phyloP scores from a whole-genome alignment of 2,113 vertebrate species.

The Harpagus bidentatus region DNA sequence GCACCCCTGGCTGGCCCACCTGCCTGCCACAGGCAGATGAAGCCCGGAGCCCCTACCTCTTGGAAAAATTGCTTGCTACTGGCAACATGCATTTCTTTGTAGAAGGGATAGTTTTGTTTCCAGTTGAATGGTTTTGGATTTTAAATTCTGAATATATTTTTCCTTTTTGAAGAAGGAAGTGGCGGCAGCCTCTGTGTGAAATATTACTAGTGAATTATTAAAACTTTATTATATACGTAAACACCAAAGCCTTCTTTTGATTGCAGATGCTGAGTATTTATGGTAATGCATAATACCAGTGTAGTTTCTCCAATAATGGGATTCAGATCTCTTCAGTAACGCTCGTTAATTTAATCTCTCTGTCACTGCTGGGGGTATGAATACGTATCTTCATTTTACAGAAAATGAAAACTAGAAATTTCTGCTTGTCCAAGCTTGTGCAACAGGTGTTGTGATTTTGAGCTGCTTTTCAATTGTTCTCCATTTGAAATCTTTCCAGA shows the following conservation, averaged over 20 bases:
- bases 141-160: background rate
- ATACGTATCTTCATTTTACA: background rate
- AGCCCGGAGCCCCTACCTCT: rapidly evolving
- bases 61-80: background rate
- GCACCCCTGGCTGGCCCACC: background rate
- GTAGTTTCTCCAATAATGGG: slow-evolving; percentile 22
- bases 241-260: slow-evolving; percentile 31
- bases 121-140: background rate
- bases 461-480: background rate
- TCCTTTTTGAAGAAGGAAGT: background rate
- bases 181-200: background rate
- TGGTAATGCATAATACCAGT: background rate
- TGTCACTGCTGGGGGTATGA: slow-evolving; percentile 7
- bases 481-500: background rate
- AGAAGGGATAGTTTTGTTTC: background rate
- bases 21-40: rapidly evolving
- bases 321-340: background rate
- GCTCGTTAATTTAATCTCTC: background rate
- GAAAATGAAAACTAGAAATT: background rate
- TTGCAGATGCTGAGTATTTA: slow-evolving; percentile 48
- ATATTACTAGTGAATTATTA: slow-evolving; percentile 37
- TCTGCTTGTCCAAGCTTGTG: background rate
- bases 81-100: background rate
- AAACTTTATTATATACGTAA: slow-evolving; percentile 26
- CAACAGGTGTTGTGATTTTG: background rate